A percentile compares a stretch with the other conserved stretches of the same genome.
These are phyloP conservation scores for Aegithalos caudatus DNA, from an alignment of 2,113 vertebrate genomes.

Conservation along the genomic window DNA sequence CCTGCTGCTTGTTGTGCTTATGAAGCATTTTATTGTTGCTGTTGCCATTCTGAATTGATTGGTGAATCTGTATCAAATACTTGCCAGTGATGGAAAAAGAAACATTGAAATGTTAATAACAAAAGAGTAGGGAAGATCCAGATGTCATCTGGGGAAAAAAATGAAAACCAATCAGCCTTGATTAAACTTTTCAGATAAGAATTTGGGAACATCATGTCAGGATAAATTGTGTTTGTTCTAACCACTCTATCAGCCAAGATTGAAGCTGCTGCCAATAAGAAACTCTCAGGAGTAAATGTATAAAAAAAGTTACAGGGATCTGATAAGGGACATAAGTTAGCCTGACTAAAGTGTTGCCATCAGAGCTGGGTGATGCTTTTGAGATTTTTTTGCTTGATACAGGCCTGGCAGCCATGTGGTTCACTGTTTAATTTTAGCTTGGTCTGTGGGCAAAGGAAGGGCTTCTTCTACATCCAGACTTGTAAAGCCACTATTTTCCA, in stretches of 20 bases:
- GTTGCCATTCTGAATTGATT: slow-evolving; percentile 34
- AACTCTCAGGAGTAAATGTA: background rate
- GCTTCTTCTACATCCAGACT: slow-evolving; percentile 25
- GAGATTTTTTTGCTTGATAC: background rate
- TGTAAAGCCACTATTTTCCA: slow-evolving; percentile 41
- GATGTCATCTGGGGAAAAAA: slow-evolving; percentile 11
- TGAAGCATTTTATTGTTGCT: slow-evolving; percentile 4
- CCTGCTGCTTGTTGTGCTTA: slow-evolving; percentile 26
- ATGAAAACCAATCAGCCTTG: background rate
- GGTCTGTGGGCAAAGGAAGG: slow-evolving; percentile 19
- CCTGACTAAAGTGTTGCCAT: background rate
- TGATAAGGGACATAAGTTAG: background rate
- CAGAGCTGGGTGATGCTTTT: background rate
- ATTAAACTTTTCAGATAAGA: slow-evolving; percentile 23
- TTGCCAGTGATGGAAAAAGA: slow-evolving; percentile 20
- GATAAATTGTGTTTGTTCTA: background rate
- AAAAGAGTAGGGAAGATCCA: background rate
- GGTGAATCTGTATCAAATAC: slow-evolving; percentile 6
- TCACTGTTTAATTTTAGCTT: slow-evolving; percentile 17
- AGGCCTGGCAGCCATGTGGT: background rate
- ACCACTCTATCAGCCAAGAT: background rate
- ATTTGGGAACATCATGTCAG: background rate
- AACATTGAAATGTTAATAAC: background rate
- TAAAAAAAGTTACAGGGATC: background rate
- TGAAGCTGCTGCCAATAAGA: background rate